Percentiles rank a stretch among this genome's conserved stretches.
These are phyloP conservation scores for Hemiprocne comata DNA, from an alignment of 2,113 vertebrate genomes.

Conservation along the genomic window DNA sequence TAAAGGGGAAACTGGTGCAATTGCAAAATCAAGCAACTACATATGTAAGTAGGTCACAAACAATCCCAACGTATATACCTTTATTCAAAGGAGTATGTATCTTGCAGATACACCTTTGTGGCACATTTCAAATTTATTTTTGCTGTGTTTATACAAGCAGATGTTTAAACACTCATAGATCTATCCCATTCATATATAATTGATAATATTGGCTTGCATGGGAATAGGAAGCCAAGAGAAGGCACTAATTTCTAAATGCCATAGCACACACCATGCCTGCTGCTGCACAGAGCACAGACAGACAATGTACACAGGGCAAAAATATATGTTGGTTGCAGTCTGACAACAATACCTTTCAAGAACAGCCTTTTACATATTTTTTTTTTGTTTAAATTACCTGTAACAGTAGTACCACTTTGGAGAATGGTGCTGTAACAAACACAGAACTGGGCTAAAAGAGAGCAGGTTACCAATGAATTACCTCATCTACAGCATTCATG, in stretches of 20 bases:
- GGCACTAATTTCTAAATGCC: neutral
- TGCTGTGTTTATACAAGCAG: neutral
- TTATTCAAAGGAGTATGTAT: neutral
- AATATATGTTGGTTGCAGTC: neutral
- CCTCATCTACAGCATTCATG: neutral
- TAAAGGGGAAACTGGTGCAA: neutral
- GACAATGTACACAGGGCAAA: neutral
- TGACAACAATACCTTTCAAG: neutral
- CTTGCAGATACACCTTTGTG: neutral
- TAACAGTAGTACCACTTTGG: neutral
- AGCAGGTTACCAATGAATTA: neutral
- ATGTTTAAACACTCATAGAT: neutral
- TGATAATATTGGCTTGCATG: neutral
- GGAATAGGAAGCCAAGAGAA: neutral
- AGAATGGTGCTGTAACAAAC: neutral
- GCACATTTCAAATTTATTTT: neutral
- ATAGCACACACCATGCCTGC: neutral
- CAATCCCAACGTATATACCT: neutral
- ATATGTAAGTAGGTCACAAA: neutral
- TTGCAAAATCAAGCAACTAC: neutral
- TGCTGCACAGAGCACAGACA: neutral
- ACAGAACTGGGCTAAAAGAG: neutral
- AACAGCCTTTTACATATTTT: neutral
- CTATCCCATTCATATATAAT: neutral
- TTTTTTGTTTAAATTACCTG: constrained; percentile 24